Conservation (phyloP, 1,140 invertebrate genomes). For the Drosophila hydei region DNA sequence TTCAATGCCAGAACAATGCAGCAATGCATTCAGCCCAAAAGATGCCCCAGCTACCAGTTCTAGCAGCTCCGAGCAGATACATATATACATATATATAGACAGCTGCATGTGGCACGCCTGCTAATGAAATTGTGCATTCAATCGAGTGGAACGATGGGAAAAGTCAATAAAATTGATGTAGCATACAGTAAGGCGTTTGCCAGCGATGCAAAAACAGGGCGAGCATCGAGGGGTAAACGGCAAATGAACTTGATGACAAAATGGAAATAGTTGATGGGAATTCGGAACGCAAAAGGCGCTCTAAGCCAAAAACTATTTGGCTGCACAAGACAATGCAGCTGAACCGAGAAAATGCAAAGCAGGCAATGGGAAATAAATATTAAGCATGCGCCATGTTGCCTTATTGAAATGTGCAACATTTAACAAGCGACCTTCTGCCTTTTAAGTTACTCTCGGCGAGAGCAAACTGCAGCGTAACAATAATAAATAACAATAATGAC, state of each 20-base stretch:
- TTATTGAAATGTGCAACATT: conserved; percentile 1
- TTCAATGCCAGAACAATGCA: conserved; percentile 51
- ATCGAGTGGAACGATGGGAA: conserved; percentile 84
- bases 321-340: conserved; percentile 22
- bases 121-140: conserved; percentile 84
- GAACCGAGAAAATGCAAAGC: conserved; percentile 17
- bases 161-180: conserved; percentile 84
- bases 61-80: not conserved
- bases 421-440: not conserved
- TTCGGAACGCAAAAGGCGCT: conserved; percentile 36
- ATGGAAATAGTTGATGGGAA: conserved; percentile 49
- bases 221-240: not conserved
- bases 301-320: conserved; percentile 34
- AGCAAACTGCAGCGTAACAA: not conserved
- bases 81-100: conserved; percentile 18
- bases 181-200: conserved; percentile 58
- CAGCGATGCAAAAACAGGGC: conserved; percentile 23
- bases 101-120: conserved; percentile 74
- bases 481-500: not conserved
- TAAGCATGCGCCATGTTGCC: conserved; percentile 52
- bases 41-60: not conserved
- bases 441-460: too few relatives aligned
- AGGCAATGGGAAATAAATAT: conserved; percentile 55
- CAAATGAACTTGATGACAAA: conserved; percentile 57
- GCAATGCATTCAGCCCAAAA: conserved; percentile 40